Conservation (phyloP, 2,113 vertebrate species). For the Arizona elegans region DNA sequence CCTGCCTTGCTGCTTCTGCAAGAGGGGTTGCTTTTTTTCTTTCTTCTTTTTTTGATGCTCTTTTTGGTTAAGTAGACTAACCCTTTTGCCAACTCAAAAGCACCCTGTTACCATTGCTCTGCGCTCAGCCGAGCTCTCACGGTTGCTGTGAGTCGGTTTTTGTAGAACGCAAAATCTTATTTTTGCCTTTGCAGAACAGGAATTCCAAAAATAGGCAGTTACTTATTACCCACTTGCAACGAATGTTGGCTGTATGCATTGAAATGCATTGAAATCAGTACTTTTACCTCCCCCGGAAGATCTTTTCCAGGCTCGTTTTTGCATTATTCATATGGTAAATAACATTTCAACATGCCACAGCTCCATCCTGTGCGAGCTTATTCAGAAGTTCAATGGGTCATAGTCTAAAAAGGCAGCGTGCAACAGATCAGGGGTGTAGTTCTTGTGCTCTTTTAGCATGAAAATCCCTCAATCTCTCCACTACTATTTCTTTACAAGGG, state of each 20-base stretch:
- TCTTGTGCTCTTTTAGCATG: neutral
- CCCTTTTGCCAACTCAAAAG: neutral
- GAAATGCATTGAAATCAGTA: neutral
- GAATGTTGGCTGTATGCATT: neutral
- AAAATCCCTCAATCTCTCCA: neutral
- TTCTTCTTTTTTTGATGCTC: neutral
- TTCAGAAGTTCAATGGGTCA: neutral
- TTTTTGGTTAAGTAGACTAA: neutral
- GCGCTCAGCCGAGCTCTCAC: neutral
- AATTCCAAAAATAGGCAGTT: neutral
- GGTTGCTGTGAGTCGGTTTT: neutral
- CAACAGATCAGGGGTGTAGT: neutral
- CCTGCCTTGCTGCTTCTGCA: neutral
- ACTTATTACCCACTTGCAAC: neutral
- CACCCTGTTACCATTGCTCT: neutral
- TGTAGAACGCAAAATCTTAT: neutral
- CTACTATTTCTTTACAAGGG: conserved; percentile 14
- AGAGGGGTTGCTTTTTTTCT: neutral
- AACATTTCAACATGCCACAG: neutral
- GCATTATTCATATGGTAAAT: neutral
- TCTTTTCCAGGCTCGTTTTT: neutral
- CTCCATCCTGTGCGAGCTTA: neutral
- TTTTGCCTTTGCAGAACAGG: neutral
- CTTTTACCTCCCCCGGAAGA: neutral
- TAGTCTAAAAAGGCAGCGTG: neutral